A percentile compares a stretch with the other conserved stretches of the same genome.
phyloP scores from a whole-genome alignment of 2,113 vertebrate genomes.

The Brevimyrus niger region DNA sequence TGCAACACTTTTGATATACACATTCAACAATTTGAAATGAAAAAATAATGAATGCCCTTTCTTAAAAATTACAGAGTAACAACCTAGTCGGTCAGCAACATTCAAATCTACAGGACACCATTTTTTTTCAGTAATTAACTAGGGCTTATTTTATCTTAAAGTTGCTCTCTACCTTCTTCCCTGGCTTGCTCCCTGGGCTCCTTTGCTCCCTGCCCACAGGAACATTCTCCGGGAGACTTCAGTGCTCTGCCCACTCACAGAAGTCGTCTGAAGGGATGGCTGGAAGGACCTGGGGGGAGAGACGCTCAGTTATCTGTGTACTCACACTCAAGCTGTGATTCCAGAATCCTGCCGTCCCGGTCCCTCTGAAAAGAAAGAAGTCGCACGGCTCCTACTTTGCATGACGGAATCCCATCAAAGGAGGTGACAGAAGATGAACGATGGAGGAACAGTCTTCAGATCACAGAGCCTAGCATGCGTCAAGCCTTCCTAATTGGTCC shows the following conservation, averaged over 20 bases:
- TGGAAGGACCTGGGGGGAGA: constrained; percentile 62
- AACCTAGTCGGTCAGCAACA: background rate
- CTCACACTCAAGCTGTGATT: constrained; percentile 2
- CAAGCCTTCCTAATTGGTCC: constrained; percentile 23
- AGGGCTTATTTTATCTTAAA: background rate
- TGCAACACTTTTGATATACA: background rate
- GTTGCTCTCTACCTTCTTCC: constrained; percentile 69
- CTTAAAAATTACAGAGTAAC: background rate
- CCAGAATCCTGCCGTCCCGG: background rate
- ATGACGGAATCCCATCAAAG: background rate
- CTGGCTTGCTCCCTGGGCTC: constrained; percentile 68
- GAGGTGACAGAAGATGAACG: background rate
- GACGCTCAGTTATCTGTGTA: constrained; percentile 36
- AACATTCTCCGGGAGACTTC: constrained; percentile 75
- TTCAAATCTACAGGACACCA: background rate
- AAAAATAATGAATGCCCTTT: background rate
- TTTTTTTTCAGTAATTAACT: background rate
- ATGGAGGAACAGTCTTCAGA: constrained; percentile 3
- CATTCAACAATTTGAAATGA: background rate
- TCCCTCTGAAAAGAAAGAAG: background rate
- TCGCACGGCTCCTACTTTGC: background rate
- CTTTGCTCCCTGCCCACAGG: constrained; percentile 79
- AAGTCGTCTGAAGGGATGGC: constrained; percentile 52
- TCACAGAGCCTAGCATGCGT: constrained; percentile 1
- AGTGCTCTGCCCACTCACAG: constrained; percentile 50